Conservation (phyloP, 2,113 vertebrate genomes). For the Cavia porcellus region DNA sequence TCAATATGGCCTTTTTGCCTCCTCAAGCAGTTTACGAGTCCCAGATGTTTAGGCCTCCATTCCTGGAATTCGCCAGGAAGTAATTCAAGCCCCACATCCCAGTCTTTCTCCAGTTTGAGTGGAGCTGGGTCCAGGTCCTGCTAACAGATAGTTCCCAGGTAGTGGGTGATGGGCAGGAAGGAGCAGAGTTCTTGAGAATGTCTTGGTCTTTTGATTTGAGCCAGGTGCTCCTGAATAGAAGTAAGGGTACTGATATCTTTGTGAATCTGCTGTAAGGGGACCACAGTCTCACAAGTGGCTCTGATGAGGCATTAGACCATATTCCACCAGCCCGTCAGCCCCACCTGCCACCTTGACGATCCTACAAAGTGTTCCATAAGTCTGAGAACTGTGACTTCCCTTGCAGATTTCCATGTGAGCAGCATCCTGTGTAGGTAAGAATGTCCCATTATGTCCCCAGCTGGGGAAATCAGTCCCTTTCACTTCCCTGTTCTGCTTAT, state of each 20-base stretch:
- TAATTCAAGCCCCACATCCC: not conserved
- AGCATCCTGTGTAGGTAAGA: not conserved
- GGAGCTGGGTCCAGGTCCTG: not conserved
- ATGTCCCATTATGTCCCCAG: not conserved
- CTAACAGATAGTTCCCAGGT: not conserved
- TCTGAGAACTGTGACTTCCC: not conserved
- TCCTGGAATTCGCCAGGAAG: not conserved
- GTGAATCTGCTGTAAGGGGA: not conserved
- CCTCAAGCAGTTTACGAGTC: not conserved
- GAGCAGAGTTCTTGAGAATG: not conserved
- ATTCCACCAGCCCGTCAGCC: not conserved
- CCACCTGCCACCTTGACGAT: too few species aligned
- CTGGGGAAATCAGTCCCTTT: not conserved
- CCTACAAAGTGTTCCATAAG: not conserved
- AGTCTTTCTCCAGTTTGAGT: not conserved
- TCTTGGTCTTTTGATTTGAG: not conserved
- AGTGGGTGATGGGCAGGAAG: not conserved
- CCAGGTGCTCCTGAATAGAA: not conserved
- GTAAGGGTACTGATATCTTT: not conserved
- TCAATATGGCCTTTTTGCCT: not conserved
- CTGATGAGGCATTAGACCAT: not conserved
- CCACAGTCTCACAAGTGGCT: accelerated
- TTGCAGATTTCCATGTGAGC: not conserved
- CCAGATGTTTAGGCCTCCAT: not conserved
- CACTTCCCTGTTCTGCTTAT: not conserved